phyloP scores from a whole-genome alignment of 2,113 vertebrate genomes.

The Irena cyanogastra region DNA sequence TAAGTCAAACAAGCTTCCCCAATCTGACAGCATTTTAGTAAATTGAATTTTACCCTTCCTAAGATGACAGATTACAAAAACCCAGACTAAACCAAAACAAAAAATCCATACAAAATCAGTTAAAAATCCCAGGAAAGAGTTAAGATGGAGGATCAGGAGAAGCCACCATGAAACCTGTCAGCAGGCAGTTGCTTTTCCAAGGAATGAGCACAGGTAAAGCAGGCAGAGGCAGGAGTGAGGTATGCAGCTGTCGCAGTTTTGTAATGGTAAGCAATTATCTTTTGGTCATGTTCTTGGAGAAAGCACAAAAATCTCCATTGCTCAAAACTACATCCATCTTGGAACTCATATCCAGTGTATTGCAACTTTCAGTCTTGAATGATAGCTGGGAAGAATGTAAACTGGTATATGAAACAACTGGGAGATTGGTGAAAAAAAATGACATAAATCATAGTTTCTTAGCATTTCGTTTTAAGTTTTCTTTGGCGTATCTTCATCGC shows the following conservation, averaged over 20 bases:
- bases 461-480: neutral
- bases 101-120: too few relatives aligned
- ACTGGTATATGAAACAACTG: neutral
- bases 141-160: neutral
- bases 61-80: neutral
- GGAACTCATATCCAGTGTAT: neutral
- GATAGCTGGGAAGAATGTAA: neutral
- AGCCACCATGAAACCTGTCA: neutral
- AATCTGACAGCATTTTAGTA: neutral
- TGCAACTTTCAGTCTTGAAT: neutral
- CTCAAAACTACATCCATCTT: neutral
- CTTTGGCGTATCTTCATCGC: neutral
- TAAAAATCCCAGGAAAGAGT: neutral
- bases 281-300: neutral
- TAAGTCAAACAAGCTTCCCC: neutral
- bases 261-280: neutral
- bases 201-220: neutral
- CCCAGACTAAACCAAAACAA: neutral
- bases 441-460: neutral
- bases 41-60: neutral
- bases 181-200: neutral
- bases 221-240: neutral
- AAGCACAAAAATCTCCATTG: fast-evolving
- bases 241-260: neutral
- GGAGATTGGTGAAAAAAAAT: neutral